Evolutionary conservation across 2,888 invertebrate species (phyloP), one percentile per base, ranked within the genome.

Genomic region (Neocrepidodera transversa): DNA sequence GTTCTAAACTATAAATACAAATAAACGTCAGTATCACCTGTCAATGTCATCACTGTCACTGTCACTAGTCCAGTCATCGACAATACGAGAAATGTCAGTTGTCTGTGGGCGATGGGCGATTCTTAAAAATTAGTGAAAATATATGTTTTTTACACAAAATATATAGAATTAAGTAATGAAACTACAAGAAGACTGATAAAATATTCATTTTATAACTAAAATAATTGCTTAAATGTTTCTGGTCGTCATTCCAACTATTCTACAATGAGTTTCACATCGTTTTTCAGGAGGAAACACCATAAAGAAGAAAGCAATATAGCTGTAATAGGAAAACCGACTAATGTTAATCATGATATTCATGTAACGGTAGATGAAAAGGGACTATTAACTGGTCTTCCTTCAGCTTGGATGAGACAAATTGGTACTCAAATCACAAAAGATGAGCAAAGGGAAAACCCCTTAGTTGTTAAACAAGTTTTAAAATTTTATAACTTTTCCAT

Each of bases 401-500:
- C 87, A 26, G 86, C 92, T 20, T 95, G 95, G 95, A 81, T 88
- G 57, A 82, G 88, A 47, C 83, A 93, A 51, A 83, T 96, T 68
- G 88, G 92, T 72, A 86, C 89, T 11, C 91, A 93, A 76, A 92
- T 96, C 66, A 90, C 93, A 30, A 87, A 89, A 70, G 90, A 89
- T 35, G 95, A 95, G 76, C 93, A 95, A 79, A 86, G 89, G 77
- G 88, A 93, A 71, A 93, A 97, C 81, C 96, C 96, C 1, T 87
- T 89, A 71, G 95, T 95, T 30, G 94, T 94, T 1, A 86, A 94
- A 55, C 92, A 93, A 75, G 97, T 96, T 18, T 87, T 97, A 51
- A 93, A 93, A 74, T 93, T 90, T 76, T 95, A 94, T 76, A 92
- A 93, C 76, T 92, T 92, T 80, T 90, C 91, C 7, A 90, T 92